Evolutionary conservation across 1,140 invertebrate genomes (phyloP).

Genomic region (Sitobion miscanthi): DNA sequence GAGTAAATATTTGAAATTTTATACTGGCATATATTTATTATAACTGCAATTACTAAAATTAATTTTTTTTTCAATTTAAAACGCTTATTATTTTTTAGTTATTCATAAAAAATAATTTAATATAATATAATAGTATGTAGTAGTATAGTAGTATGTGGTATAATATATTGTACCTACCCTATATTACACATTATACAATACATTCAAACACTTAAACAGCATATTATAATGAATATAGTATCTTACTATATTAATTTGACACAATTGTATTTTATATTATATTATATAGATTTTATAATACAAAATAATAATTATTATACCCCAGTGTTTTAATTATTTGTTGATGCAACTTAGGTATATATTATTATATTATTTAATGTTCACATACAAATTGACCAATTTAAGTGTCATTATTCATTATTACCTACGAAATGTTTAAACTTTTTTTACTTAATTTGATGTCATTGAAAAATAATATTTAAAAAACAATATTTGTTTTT

Average conservation of each 20-base stretch:
- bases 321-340: background rate
- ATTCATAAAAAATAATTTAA: background rate
- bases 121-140: too few relatives aligned
- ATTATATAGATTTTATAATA: background rate
- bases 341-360: background rate
- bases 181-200: background rate
- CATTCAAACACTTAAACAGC: background rate
- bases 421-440: too few relatives aligned
- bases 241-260: background rate
- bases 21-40: background rate
- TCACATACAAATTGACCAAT: background rate
- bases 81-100: background rate
- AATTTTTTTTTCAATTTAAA: background rate
- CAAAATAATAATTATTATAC: background rate
- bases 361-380: background rate
- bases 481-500: background rate
- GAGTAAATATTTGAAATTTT: constrained; percentile 1
- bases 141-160: background rate
- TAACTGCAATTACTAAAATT: background rate
- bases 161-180: background rate
- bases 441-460: too few relatives aligned
- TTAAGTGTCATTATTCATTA: too few relatives aligned
- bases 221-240: background rate
- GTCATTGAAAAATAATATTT: too few relatives aligned
- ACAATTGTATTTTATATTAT: background rate